Base-by-base conservation (phyloP, 2,113 vertebrate species). In the Cromileptes altivelis region DNA sequence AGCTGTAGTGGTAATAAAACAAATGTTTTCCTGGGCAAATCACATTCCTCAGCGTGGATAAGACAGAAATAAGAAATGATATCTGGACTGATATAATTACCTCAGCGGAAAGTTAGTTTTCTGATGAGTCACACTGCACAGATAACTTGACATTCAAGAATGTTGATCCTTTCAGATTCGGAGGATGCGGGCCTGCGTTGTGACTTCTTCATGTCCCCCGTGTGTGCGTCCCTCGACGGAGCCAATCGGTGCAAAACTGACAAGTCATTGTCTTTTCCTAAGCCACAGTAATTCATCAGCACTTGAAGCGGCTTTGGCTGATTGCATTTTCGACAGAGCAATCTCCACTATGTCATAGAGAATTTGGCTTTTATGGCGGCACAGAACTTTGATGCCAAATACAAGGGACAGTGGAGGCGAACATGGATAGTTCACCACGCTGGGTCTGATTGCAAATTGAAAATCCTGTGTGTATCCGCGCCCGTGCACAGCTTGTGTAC, bases 321-420 rank as follows among this genome's bases (percentile, higher is more conserved):
- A 92, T 93, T 94, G 90, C 91, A 75, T 93, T 92, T 92, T 93
- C 77, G 85, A 92, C 91, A 93, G 89, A 76, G 89, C 90, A 94
- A 93, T 94, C 92, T 92, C 91, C 89, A 76, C 82, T 62, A 9
- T 90, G 88, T 92, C 92, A 90, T 89, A 69, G 84, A 86, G 82
- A 91, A 89, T 94, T 88, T 80, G 88, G 85, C 81, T 92, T 92
- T 91, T 76, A 80, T 82, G 62, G 80, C 57, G 3, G 49, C 65
- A 73, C 14, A 33, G 61, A 87, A 86, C 87, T 90, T 85, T 81
- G 82, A 85, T 70, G 82, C 75, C 82, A 81, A 93, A 88, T 81
- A 50, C 85, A 78, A 81, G 80, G 76, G 91, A 91, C 87, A 62
- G 84, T 62, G 74, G 71, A 72, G 65, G 82, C 63, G 74, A 85